Base-by-base conservation (phyloP, 2,888 invertebrate genomes). In the Tyria jacobaeae region DNA sequence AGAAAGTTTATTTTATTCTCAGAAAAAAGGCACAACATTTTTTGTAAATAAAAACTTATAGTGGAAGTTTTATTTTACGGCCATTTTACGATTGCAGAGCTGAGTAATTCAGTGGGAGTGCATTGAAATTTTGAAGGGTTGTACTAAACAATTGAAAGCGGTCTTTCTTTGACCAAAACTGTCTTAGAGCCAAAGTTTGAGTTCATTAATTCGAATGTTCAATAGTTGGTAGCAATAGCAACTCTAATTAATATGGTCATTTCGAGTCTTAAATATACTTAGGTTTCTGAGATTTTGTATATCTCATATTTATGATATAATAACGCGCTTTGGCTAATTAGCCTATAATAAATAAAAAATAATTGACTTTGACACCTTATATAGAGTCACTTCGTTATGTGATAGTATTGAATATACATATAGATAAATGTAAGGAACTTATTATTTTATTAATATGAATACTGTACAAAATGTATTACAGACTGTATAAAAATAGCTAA, bases 31-130 rank as follows among this genome's bases (percentile, higher is more conserved):
- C 54, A 44, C 52, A 61, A 52, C 51, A 44, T 51, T 58, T 71
- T 34, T 65, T 60, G 53, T 62, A 68, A 67, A 78, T 71, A 70
- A 66, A 66, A 70, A 61, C 59, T 66, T 68, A 58, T 63, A 50
- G 63, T 65, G 25, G 25, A 67, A 70, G 66, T 72, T 62, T 62
- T 50, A 61, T 57, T 56, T 58, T 65, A 64, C 62, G 47, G 51
- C 15, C 17, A 50, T 63, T 60, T 54, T 52, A 59, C 53, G 51
- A 64, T 54, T 31, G 25, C 48, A 34, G 53, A 24, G 31, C 27
- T 55, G 37, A 35, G 51, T 21, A 37, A 47, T 24, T 24, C 31
- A 17, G 37, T 17, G 24, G 49, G 54, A 53, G 44, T 27, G 47
- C 15, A 53, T 25, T 34, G 24, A 25, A 21, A 60, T 21, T 37